These are phyloP conservation scores for Heteromurus nitidus DNA, from an alignment of 2,888 invertebrate genomes.

Conservation along the genomic window DNA sequence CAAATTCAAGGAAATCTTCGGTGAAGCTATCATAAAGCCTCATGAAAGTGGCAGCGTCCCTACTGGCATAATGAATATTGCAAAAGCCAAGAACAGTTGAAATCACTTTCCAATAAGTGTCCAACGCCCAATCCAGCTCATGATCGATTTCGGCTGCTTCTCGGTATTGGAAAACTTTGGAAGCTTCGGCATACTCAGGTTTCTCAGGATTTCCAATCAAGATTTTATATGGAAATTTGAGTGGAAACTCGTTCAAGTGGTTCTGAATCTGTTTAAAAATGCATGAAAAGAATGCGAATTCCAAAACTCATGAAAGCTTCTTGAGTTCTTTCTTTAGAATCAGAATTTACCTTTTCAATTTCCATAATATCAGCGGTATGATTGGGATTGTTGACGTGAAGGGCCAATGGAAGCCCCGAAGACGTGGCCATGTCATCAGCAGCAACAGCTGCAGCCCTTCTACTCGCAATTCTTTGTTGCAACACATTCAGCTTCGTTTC, in stretches of 20 bases:
- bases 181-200: slow-evolving; percentile 1
- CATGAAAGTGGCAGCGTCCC: slow-evolving; percentile 17
- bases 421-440: background rate
- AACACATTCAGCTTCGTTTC: slow-evolving; percentile 12
- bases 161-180: slow-evolving; percentile 28
- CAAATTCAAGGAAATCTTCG: slow-evolving; percentile 37
- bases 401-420: background rate
- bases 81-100: slow-evolving; percentile 61
- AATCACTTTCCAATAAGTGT: slow-evolving; percentile 57
- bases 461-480: background rate
- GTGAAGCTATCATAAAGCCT: slow-evolving; percentile 35
- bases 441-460: slow-evolving; percentile 3
- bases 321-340: too few relatives aligned
- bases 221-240: slow-evolving; percentile 51
- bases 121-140: slow-evolving; percentile 56
- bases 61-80: slow-evolving; percentile 28
- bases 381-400: slow-evolving; percentile 12
- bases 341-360: slow-evolving; percentile 31
- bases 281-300: too few relatives aligned
- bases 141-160: slow-evolving; percentile 62
- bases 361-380: slow-evolving; percentile 10
- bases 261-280: slow-evolving; percentile 17
- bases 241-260: slow-evolving; percentile 16
- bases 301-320: too few relatives aligned
- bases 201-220: slow-evolving; percentile 9